These are phyloP conservation scores for Odontocerum albicorne DNA, from an alignment of 2,888 invertebrate genomes.

Conservation along the genomic window DNA sequence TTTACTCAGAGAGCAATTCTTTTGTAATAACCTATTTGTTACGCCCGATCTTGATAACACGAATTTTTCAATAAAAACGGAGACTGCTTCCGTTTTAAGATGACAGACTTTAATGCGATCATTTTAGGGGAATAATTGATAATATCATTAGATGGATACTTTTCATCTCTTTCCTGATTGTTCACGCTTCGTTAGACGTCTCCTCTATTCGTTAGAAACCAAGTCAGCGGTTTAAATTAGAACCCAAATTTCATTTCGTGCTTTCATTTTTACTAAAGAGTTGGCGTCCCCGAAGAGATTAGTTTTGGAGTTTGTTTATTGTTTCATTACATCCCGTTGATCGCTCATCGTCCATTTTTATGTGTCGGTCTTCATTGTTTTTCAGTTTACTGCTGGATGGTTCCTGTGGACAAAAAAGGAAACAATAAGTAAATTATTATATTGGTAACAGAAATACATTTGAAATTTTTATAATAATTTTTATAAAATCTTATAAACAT, in stretches of 20 bases:
- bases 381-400: no score
- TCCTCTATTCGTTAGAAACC: neutral
- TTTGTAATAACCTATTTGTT: conserved; percentile 31
- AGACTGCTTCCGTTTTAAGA: conserved; percentile 3
- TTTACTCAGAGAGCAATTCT: conserved; percentile 29
- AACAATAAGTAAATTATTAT: no score
- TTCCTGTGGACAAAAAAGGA: no score
- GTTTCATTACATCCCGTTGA: conserved; percentile 26
- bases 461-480: no score
- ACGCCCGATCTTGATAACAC: conserved; percentile 18
- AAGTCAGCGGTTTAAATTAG: conserved; percentile 17
- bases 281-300: neutral
- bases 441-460: no score
- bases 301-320: conserved; percentile 20
- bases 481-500: no score
- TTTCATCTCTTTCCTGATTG: conserved; percentile 17
- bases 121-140: conserved; percentile 27
- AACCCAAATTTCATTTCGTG: conserved; percentile 25
- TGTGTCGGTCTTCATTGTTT: neutral
- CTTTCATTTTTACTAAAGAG: conserved; percentile 20
- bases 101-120: conserved; percentile 19
- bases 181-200: conserved; percentile 25
- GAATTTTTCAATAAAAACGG: conserved; percentile 18
- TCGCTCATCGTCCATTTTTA: no score
- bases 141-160: conserved; percentile 25